phyloP scores from a whole-genome alignment of 2,113 vertebrate species.

The Papio anubis region DNA sequence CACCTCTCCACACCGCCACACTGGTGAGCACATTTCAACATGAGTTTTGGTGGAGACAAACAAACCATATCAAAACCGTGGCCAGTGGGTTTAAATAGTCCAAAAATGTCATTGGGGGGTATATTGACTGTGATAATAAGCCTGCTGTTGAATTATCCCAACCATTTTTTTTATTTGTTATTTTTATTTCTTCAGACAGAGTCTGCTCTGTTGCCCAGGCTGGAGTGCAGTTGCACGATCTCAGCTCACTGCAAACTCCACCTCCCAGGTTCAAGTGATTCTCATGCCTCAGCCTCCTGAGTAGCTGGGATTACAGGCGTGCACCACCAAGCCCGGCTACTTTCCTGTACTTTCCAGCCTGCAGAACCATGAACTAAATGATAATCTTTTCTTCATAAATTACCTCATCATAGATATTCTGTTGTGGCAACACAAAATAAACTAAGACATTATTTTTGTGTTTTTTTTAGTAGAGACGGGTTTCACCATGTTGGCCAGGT shows the following conservation, averaged over 20 bases:
- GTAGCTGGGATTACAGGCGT: no score
- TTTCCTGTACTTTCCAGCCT: no score
- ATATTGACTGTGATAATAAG: neutral
- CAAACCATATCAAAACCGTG: neutral
- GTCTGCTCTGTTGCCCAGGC: no score
- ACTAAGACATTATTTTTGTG: neutral
- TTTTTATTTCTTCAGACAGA: no score
- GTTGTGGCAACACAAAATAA: neutral
- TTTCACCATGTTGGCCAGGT: no score
- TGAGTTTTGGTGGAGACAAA: neutral
- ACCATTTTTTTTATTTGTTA: neutral
- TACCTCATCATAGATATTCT: neutral
- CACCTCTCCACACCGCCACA: neutral
- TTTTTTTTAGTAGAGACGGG: no score
- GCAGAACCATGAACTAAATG: neutral
- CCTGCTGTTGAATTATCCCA: neutral
- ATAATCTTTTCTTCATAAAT: neutral
- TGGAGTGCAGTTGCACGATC: no score
- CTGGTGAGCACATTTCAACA: neutral
- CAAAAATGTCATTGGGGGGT: neutral
- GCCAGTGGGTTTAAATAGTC: neutral
- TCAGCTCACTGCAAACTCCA: no score
- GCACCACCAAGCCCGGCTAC: no score
- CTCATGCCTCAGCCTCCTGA: no score
- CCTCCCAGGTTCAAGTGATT: no score